A percentile compares a stretch with the other conserved stretches of the same genome.
These are phyloP conservation scores for Pelvicachromis taeniatus DNA, from an alignment of 2,113 vertebrate species.

Conservation along the genomic window DNA sequence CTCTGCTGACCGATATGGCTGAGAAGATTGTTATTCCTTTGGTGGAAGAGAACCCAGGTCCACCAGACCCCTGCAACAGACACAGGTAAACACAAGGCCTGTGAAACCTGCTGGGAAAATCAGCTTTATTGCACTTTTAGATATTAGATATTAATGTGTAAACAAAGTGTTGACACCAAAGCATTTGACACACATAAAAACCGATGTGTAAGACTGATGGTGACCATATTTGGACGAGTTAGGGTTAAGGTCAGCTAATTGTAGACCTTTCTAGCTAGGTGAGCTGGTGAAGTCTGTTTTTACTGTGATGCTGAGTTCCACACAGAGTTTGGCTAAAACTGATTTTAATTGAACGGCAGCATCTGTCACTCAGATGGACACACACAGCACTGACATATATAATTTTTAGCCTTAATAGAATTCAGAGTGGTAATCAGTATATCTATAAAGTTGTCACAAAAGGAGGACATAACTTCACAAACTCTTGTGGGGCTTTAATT, in stretches of 20 bases:
- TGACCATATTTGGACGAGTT: not conserved
- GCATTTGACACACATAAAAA: not conserved
- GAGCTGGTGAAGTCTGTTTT: not conserved
- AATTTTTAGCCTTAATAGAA: not conserved
- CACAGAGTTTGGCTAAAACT: not conserved
- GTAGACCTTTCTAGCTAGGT: not conserved
- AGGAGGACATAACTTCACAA: not conserved
- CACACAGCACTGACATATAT: not conserved
- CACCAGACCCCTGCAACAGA: slow-evolving; percentile 70
- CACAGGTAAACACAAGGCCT: slow-evolving; percentile 57
- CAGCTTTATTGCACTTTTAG: not conserved
- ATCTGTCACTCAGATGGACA: not conserved
- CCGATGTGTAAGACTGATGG: not conserved
- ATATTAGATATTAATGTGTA: not conserved
- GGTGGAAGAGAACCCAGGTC: slow-evolving; percentile 80
- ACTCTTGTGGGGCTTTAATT: not conserved
- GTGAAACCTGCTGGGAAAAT: not conserved
- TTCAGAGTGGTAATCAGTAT: not conserved
- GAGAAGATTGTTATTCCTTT: slow-evolving; percentile 88
- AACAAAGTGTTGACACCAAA: not conserved
- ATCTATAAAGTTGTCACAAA: not conserved
- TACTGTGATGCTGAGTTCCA: not conserved
- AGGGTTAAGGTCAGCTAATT: not conserved
- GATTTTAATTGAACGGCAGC: not conserved
- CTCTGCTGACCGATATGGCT: slow-evolving; percentile 87